phyloP scores from a whole-genome alignment of 2,113 vertebrate genomes.

The Channa argus region DNA sequence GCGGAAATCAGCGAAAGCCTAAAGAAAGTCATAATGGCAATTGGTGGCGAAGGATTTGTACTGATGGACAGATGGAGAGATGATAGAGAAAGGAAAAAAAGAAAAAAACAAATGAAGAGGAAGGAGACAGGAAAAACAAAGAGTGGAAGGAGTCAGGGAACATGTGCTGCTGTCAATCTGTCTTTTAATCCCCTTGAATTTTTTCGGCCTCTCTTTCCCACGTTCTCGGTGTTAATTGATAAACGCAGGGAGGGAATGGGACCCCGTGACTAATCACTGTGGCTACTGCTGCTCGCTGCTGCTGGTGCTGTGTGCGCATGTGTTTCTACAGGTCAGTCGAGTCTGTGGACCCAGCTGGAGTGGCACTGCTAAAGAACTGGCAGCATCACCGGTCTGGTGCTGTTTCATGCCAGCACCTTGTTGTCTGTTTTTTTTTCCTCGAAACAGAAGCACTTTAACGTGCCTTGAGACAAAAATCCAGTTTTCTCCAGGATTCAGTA shows the following conservation, averaged over 20 bases:
- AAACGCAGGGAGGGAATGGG: constrained; percentile 79
- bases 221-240: constrained; percentile 86
- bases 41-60: constrained; percentile 15
- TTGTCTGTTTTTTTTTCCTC: constrained; percentile 44
- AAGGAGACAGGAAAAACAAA: constrained; percentile 41
- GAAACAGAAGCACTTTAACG: constrained; percentile 23
- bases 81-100: constrained; percentile 18
- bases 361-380: constrained; percentile 52
- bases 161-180: constrained; percentile 84
- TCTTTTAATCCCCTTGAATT: constrained; percentile 82
- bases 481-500: constrained; percentile 52
- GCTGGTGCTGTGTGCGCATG: constrained; percentile 27
- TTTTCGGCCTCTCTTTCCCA: constrained; percentile 82
- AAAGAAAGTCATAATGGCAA: constrained; percentile 7
- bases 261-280: constrained; percentile 79
- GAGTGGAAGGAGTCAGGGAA: constrained; percentile 49
- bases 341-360: constrained; percentile 44
- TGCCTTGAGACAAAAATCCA: constrained; percentile 42
- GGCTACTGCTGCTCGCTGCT: constrained; percentile 56
- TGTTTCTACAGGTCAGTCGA: constrained; percentile 44
- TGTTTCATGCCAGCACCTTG: constrained; percentile 49
- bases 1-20: constrained; percentile 10
- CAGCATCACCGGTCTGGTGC: constrained; percentile 46
- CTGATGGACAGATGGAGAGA: constrained; percentile 36
- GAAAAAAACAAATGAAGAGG: constrained; percentile 27